These are phyloP conservation scores for Euleptes europaea DNA, from an alignment of 2,113 vertebrate genomes.

Conservation along the genomic window DNA sequence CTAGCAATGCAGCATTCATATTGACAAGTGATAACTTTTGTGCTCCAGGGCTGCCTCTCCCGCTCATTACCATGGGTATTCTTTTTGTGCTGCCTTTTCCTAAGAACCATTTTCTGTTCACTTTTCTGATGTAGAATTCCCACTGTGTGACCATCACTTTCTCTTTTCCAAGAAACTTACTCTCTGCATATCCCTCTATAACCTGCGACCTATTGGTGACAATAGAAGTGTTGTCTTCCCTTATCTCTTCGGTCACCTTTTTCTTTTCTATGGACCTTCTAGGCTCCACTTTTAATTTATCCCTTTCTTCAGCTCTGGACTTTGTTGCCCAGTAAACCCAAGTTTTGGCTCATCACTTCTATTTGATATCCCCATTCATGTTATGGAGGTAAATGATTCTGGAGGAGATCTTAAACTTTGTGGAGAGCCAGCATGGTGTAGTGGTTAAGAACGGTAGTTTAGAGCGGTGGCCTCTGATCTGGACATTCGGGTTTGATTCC, in stretches of 20 bases:
- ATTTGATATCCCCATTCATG: neutral
- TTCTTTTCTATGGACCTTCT: neutral
- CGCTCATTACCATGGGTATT: neutral
- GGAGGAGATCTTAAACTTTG: neutral
- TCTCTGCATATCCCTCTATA: neutral
- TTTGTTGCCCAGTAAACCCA: neutral
- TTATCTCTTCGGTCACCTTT: neutral
- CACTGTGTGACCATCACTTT: neutral
- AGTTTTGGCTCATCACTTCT: neutral
- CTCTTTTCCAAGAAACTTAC: neutral
- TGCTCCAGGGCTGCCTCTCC: neutral
- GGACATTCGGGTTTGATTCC: too few species aligned
- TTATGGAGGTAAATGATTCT: neutral
- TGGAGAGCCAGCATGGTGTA: too few species aligned
- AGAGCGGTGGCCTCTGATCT: too few species aligned
- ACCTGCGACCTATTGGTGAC: neutral
- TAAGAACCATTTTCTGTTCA: neutral
- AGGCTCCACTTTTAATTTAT: neutral
- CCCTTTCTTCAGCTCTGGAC: neutral
- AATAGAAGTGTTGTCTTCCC: neutral
- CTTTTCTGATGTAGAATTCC: neutral
- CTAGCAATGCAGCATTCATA: neutral
- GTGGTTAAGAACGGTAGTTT: too few species aligned
- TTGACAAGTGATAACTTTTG: neutral
- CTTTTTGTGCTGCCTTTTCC: neutral